A percentile compares a stretch with the other conserved stretches of the same genome.
Evolutionary conservation across 2,888 invertebrate species (phyloP).

Genomic region (Spodoptera exigua): DNA sequence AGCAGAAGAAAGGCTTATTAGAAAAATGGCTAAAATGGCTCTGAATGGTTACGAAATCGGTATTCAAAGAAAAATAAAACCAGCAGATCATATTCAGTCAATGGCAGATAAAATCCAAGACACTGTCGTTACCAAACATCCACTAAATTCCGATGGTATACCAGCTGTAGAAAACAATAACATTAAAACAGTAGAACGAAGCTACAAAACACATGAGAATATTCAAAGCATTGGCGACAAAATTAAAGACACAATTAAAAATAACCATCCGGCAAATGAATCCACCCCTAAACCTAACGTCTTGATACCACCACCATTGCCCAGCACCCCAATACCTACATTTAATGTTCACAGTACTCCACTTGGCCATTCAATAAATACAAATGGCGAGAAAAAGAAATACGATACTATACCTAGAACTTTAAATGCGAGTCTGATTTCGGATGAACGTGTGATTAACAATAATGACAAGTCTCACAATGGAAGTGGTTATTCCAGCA

Average conservation of each 20-base stretch:
- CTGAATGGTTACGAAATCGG: slow-evolving; percentile 88
- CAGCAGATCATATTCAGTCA: slow-evolving; percentile 86
- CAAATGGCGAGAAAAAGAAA: slow-evolving; percentile 62
- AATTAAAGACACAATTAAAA: slow-evolving; percentile 78
- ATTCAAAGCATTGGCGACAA: slow-evolving; percentile 76
- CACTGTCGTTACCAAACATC: slow-evolving; percentile 87
- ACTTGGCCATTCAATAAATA: slow-evolving; percentile 60
- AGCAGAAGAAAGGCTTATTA: slow-evolving; percentile 85
- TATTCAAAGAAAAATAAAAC: slow-evolving; percentile 87
- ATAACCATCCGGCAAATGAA: slow-evolving; percentile 69
- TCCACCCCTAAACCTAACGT: slow-evolving; percentile 64
- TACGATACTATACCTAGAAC: slow-evolving; percentile 69
- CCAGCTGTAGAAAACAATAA: slow-evolving; percentile 75
- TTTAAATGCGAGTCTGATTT: slow-evolving; percentile 57
- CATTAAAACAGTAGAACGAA: slow-evolving; percentile 75
- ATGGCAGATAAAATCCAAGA: slow-evolving; percentile 88
- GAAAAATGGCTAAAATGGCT: slow-evolving; percentile 88
- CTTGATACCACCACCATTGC: slow-evolving; percentile 80
- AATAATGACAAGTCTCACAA: slow-evolving; percentile 69
- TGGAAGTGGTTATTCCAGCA: slow-evolving; percentile 72
- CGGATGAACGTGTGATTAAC: slow-evolving; percentile 58
- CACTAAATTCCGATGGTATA: slow-evolving; percentile 78
- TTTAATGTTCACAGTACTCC: slow-evolving; percentile 74
- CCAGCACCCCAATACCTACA: slow-evolving; percentile 80
- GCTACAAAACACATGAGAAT: slow-evolving; percentile 73